Percentiles rank a stretch among this genome's conserved stretches.
These are phyloP conservation scores for Argopecten irradians DNA, from an alignment of 1,140 invertebrate genomes.

Conservation along the genomic window DNA sequence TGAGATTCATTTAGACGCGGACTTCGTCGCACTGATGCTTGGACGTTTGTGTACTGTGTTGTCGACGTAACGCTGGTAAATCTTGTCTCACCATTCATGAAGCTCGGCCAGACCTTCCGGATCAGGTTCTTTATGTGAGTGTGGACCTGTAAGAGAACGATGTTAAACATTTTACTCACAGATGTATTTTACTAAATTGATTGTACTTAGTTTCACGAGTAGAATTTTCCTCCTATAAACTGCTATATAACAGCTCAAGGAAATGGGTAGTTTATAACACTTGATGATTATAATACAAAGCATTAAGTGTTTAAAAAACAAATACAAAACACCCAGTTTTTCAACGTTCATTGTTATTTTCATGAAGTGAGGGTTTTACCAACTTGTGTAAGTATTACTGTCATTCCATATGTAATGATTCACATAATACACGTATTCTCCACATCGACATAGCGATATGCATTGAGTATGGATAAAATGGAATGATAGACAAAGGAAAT, in stretches of 20 bases:
- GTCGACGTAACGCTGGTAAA: conserved; percentile 35
- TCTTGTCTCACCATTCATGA: neutral
- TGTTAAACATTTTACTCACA: no score
- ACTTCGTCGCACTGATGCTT: neutral
- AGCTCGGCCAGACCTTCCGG: conserved; percentile 36
- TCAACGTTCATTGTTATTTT: no score
- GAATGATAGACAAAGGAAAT: neutral
- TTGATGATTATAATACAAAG: neutral
- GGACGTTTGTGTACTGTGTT: conserved; percentile 40
- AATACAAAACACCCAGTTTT: no score
- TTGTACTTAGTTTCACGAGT: no score
- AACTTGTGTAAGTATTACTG: no score
- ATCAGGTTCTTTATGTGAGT: conserved; percentile 44
- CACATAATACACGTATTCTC: neutral
- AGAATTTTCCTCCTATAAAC: no score
- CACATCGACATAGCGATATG: neutral
- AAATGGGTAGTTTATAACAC: neutral
- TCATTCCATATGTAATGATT: neutral
- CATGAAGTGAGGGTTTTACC: no score
- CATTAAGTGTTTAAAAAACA: neutral
- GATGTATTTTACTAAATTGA: no score
- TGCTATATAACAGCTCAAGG: no score
- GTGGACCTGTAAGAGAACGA: conserved; percentile 35
- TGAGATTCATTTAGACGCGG: neutral
- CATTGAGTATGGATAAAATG: neutral